These are phyloP conservation scores for Lithobates sylvaticus DNA, from an alignment of 2,797 vertebrate genomes.

Conservation along the genomic window DNA sequence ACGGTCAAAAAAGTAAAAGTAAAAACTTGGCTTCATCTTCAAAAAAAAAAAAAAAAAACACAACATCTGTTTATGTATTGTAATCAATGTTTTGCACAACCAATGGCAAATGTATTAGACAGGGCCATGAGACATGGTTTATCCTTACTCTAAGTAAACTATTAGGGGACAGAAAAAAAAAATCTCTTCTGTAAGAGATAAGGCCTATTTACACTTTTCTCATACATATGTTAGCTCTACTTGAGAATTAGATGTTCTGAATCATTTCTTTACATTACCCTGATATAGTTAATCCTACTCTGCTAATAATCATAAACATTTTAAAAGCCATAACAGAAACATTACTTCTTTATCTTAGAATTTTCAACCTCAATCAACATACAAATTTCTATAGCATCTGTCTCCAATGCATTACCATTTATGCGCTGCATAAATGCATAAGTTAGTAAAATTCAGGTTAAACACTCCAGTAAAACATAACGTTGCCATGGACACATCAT, in stretches of 20 bases:
- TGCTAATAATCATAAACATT: conserved; percentile 24
- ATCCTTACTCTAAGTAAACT: not conserved
- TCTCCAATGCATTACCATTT: not conserved
- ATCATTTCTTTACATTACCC: conserved; percentile 38
- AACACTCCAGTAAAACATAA: no score
- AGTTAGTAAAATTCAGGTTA: not conserved
- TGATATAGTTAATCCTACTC: conserved; percentile 29
- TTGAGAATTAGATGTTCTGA: not conserved
- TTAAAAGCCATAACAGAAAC: not conserved
- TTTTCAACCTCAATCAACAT: not conserved
- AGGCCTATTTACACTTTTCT: not conserved
- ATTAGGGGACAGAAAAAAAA: not conserved
- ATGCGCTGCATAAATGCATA: not conserved
- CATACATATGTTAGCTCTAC: conserved; percentile 3
- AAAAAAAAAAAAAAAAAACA: no score
- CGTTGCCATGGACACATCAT: no score
- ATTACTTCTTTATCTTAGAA: conserved; percentile 3
- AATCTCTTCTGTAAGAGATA: conserved; percentile 21
- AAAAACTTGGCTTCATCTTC: not conserved
- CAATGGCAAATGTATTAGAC: not conserved
- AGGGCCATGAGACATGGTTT: not conserved
- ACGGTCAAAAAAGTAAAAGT: no score
- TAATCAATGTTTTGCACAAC: not conserved
- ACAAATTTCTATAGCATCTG: not conserved
- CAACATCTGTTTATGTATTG: not conserved